Evolutionary conservation across 2,113 vertebrate genomes (phyloP), one percentile per base, ranked within the genome.

Genomic region (Eublepharis macularius): DNA sequence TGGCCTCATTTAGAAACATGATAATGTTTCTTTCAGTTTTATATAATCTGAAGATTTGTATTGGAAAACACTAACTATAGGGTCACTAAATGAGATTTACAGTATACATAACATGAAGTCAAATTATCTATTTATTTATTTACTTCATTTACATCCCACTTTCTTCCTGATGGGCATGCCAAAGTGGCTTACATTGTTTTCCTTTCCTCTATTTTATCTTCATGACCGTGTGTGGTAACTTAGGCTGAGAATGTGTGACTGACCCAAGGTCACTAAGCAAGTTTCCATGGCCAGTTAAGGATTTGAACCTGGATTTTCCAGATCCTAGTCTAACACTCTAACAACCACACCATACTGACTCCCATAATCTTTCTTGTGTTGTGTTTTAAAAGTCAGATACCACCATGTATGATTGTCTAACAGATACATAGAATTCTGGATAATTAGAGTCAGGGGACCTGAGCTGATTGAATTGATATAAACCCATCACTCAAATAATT

Each of bases 401-500:
- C 57, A 90, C 79, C 12, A 2, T 29, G 17, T 51, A 84, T 65
- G 16, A 2, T 1, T 19, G 49, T 3, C 2, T 14, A 69, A 51
- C 6, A 85, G 88, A 76, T 80, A 85, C 60, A 57, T 60, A 47
- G 32, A 14, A 36, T 29, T 1, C 10, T 77, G 54, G 26, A 63
- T 68, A 86, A 92, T 88, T 80, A 76, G 32, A 2, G 11, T 77
- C 82, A 0, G 0, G 1, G 12, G 43, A 84, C 49, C 39, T 21
- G 72, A n/a, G 32, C 39, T 49, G n/a, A 78, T 63, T 63, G 83
- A 88, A 2, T 47, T 14, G 0, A 81, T 36, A 11, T 82, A 49
- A 12, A 85, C 74, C 13, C 29, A 39, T 70, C 16, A 66, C 3
- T 85, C 74, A 87, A 88, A 90, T 86, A 69, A 85, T 73, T 88